A percentile compares a stretch with the other conserved stretches of the same genome.
These are phyloP conservation scores for Podarcis raffonei DNA, from an alignment of 2,113 vertebrate species.

Conservation along the genomic window DNA sequence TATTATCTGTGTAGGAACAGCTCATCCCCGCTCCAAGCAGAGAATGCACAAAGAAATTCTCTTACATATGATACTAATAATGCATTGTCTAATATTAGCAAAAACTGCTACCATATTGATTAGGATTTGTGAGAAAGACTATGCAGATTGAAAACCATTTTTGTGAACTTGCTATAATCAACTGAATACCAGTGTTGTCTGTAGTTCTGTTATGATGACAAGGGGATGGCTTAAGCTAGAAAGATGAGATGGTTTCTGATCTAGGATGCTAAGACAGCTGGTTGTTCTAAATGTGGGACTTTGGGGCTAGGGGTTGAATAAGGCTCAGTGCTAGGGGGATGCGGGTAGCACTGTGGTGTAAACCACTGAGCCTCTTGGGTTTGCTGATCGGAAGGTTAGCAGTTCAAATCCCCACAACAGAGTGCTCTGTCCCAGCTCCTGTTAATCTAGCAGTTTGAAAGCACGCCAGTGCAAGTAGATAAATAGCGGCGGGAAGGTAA, in stretches of 20 bases:
- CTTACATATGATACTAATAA: slow-evolving; percentile 36
- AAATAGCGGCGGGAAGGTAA: too few species aligned
- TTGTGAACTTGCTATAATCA: slow-evolving; percentile 60
- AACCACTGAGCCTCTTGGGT: too few species aligned
- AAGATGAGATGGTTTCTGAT: too few species aligned
- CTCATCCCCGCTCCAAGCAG: background rate
- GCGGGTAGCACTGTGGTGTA: too few species aligned
- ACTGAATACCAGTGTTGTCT: slow-evolving; percentile 41
- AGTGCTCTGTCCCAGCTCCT: too few species aligned
- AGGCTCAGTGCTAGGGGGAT: slow-evolving; percentile 9
- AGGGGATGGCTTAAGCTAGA: background rate
- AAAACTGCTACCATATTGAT: slow-evolving; percentile 50
- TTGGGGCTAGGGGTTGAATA: slow-evolving; percentile 19
- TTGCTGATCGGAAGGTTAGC: too few species aligned
- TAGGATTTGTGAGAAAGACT: slow-evolving; percentile 34
- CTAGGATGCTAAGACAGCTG: background rate
- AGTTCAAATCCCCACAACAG: too few species aligned
- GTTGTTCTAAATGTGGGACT: slow-evolving; percentile 6
- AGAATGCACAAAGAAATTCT: background rate
- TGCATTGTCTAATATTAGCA: slow-evolving; percentile 52
- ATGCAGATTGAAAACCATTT: slow-evolving; percentile 44
- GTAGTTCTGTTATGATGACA: background rate
- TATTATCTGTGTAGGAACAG: background rate
- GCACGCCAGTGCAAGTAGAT: too few species aligned
- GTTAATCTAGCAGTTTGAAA: too few species aligned